Evolutionary conservation across 2,888 invertebrate genomes (phyloP).

Genomic region (Troilus luridus): DNA sequence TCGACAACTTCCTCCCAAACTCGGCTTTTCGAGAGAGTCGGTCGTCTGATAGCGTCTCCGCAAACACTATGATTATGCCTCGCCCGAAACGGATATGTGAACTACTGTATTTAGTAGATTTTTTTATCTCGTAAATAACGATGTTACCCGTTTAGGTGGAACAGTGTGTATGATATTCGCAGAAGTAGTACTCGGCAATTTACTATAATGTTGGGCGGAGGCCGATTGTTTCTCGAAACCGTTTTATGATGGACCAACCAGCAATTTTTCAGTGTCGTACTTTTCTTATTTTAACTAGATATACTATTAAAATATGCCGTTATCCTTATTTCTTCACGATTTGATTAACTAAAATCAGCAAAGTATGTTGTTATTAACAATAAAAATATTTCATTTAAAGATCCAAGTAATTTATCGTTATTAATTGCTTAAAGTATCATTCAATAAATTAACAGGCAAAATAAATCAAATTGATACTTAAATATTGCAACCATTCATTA

Average conservation of each 20-base stretch:
- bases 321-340: neutral
- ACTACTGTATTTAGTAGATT: conserved; percentile 12
- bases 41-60: neutral
- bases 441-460: too few species aligned
- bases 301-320: neutral
- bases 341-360: too few species aligned
- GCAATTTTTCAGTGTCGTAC: neutral
- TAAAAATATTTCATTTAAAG: too few species aligned
- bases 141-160: neutral
- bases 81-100: neutral
- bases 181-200: neutral
- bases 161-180: neutral
- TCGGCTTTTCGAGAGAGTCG: neutral
- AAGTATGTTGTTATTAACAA: too few species aligned
- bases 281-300: neutral
- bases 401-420: too few species aligned
- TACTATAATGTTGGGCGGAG: neutral
- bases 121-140: neutral
- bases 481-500: too few species aligned
- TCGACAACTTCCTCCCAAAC: neutral
- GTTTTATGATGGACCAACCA: neutral
- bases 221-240: neutral
- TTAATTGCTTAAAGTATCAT: too few species aligned
- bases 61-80: neutral
- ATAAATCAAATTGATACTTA: too few species aligned